These are phyloP conservation scores for Mionectes olivaceus DNA, from an alignment of 2,797 vertebrate genomes.

Conservation along the genomic window DNA sequence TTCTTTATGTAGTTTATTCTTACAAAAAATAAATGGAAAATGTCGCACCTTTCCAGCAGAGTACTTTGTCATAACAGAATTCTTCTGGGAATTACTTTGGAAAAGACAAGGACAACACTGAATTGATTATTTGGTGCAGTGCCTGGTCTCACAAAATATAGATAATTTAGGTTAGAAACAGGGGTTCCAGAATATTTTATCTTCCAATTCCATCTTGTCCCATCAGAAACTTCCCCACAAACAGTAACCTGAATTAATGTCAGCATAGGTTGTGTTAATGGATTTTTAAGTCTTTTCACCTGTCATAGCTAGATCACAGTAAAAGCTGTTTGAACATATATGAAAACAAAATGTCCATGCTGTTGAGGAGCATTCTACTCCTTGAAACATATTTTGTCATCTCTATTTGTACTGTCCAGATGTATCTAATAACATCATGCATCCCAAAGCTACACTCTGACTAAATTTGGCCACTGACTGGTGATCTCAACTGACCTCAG, in stretches of 20 bases:
- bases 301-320: neutral
- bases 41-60: slow-evolving; percentile 24
- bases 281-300: neutral
- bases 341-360: neutral
- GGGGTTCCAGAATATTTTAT: neutral
- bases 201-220: neutral
- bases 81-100: neutral
- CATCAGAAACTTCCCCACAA: neutral
- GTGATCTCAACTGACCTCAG: neutral
- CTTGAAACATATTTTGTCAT: neutral
- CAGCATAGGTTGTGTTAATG: neutral
- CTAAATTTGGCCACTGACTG: neutral
- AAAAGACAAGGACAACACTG: neutral
- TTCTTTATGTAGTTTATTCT: neutral
- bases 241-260: neutral
- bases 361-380: neutral
- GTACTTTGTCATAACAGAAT: slow-evolving; percentile 21
- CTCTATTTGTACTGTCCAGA: accelerated
- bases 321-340: neutral
- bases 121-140: neutral
- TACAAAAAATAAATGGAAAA: slow-evolving; percentile 50
- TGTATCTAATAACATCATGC: neutral
- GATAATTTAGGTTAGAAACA: neutral
- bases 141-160: neutral
- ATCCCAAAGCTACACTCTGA: neutral